Evolutionary conservation across 2,888 invertebrate genomes (phyloP).

Genomic region (Ophraella communa): DNA sequence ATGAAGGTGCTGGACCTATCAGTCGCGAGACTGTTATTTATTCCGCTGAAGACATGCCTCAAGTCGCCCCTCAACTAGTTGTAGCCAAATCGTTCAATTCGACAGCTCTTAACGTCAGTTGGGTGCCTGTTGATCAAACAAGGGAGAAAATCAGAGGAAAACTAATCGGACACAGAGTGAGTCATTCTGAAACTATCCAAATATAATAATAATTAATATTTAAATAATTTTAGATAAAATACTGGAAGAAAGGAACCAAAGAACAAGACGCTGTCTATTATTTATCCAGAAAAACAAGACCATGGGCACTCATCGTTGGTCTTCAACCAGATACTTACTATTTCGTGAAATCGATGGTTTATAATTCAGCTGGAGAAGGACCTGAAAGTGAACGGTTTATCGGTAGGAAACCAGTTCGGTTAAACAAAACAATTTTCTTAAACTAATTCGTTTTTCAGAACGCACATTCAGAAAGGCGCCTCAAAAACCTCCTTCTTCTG

Average conservation of each 20-base stretch:
- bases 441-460: constrained; percentile 63
- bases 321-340: constrained; percentile 92
- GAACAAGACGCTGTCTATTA: constrained; percentile 85
- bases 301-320: constrained; percentile 92
- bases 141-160: constrained; percentile 86
- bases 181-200: constrained; percentile 35
- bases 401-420: constrained; percentile 60
- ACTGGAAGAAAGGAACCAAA: constrained; percentile 80
- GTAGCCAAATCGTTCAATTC: constrained; percentile 84
- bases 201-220: neutral
- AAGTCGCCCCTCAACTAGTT: constrained; percentile 85
- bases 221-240: constrained; percentile 72
- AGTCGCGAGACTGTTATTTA: constrained; percentile 77
- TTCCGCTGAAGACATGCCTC: constrained; percentile 93
- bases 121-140: constrained; percentile 85
- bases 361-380: constrained; percentile 94
- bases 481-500: constrained; percentile 92
- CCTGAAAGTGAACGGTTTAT: constrained; percentile 90
- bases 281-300: constrained; percentile 80
- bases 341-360: constrained; percentile 92
- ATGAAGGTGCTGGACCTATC: constrained; percentile 81
- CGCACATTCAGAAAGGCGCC: constrained; percentile 91
- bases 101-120: constrained; percentile 90
- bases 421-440: too few relatives aligned
- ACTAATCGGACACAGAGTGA: constrained; percentile 87